Percentiles rank a stretch among this genome's conserved stretches.
Conservation (phyloP, 2,797 vertebrate genomes). For the Salmo trutta region DNA sequence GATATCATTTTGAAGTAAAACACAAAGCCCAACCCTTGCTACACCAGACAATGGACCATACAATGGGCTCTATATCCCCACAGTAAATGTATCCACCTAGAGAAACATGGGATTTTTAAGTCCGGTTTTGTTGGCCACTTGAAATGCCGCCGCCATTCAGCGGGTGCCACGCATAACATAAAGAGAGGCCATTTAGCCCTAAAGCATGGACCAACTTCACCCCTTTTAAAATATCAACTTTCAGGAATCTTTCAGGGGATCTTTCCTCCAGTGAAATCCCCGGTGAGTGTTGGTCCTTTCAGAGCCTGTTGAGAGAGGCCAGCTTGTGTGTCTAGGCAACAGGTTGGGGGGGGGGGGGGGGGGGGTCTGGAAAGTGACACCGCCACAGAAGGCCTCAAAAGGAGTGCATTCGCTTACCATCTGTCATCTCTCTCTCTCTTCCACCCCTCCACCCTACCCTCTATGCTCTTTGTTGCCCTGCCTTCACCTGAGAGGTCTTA, state of each 20-base stretch:
- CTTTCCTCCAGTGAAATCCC: constrained; percentile 74
- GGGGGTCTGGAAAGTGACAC: constrained; percentile 75
- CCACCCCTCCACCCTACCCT: background rate
- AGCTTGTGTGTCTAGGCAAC: constrained; percentile 68
- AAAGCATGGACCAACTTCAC: constrained; percentile 64
- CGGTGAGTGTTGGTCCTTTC: constrained; percentile 37
- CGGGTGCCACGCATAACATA: constrained; percentile 62
- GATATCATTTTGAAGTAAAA: background rate
- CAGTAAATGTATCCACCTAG: constrained; percentile 53
- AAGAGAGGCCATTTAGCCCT: constrained; percentile 69
- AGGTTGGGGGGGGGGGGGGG: constrained; percentile 67
- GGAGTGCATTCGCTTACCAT: constrained; percentile 71
- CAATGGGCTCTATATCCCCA: constrained; percentile 40
- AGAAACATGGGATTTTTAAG: constrained; percentile 52
- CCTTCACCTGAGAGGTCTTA: constrained; percentile 36
- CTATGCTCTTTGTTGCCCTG: background rate
- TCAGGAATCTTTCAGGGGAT: constrained; percentile 81
- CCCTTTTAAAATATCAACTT: constrained; percentile 84
- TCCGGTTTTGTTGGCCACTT: constrained; percentile 66
- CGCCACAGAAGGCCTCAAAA: constrained; percentile 61
- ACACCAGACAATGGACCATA: constrained; percentile 30
- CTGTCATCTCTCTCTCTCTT: constrained; percentile 63
- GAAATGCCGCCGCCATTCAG: constrained; percentile 67
- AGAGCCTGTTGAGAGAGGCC: constrained; percentile 54
- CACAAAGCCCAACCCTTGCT: constrained; percentile 12